A percentile compares a stretch with the other conserved stretches of the same genome.
Conservation (phyloP, 2,888 invertebrate species). For the Odontocolon sp. region DNA sequence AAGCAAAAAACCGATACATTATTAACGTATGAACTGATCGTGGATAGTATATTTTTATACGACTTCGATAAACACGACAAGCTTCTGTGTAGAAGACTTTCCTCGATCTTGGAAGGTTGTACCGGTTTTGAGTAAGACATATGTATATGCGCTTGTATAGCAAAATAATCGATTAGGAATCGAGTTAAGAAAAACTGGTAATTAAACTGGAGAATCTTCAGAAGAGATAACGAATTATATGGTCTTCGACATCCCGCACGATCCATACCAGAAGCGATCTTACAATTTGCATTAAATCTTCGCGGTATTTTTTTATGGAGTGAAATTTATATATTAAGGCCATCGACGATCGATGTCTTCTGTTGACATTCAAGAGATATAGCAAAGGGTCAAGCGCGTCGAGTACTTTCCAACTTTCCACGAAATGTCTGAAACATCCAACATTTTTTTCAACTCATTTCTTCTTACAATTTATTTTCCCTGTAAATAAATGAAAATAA, state of each 20-base stretch:
- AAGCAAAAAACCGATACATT: not conserved
- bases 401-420: constrained; percentile 49
- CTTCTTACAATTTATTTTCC: not conserved
- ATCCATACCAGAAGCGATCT: not conserved
- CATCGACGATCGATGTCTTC: not conserved
- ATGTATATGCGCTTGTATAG: not conserved
- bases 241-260: too few relatives aligned
- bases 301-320: constrained; percentile 44
- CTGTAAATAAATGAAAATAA: too few relatives aligned
- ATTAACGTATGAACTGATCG: not conserved
- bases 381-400: constrained; percentile 30
- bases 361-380: not conserved
- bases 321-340: constrained; percentile 35
- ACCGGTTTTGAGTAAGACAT: constrained; percentile 37
- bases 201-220: constrained; percentile 50
- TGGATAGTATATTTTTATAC: not conserved
- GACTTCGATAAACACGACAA: constrained; percentile 15
- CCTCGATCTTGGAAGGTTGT: constrained; percentile 14
- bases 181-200: constrained; percentile 29
- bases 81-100: constrained; percentile 9
- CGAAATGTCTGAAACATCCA: not conserved
- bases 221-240: constrained; percentile 43
- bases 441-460: constrained; percentile 12
- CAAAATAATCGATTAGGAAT: constrained; percentile 8
- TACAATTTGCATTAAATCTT: constrained; percentile 51